These are phyloP conservation scores for Pampusana beccarii DNA, from an alignment of 2,113 vertebrate species.

Conservation along the genomic window DNA sequence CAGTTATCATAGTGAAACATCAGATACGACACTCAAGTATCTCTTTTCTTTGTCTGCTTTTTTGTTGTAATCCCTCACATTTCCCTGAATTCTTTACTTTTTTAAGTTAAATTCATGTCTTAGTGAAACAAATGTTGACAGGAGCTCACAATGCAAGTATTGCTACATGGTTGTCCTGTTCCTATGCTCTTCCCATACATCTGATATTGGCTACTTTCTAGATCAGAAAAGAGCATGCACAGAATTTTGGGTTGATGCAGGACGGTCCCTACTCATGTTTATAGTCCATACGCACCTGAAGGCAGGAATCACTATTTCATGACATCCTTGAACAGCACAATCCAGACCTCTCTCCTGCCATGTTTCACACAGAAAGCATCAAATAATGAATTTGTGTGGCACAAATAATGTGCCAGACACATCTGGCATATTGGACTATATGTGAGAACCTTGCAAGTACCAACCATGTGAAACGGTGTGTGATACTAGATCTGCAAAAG, in stretches of 20 bases:
- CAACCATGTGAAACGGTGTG: accelerated
- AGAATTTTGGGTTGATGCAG: not conserved
- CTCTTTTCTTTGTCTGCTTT: not conserved
- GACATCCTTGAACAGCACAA: not conserved
- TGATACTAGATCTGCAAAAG: not conserved
- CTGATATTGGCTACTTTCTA: not conserved
- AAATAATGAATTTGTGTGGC: not conserved
- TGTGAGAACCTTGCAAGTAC: not conserved
- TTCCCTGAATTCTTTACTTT: not conserved
- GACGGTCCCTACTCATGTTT: not conserved
- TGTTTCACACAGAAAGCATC: not conserved
- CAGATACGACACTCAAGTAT: not conserved
- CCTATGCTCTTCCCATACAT: not conserved
- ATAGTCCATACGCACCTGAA: not conserved
- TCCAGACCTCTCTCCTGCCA: not conserved
- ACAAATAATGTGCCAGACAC: no score
- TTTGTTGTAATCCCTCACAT: not conserved
- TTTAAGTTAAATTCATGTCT: not conserved
- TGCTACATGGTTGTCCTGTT: not conserved
- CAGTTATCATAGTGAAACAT: not conserved
- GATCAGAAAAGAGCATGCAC: not conserved
- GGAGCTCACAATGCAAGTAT: not conserved
- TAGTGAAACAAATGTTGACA: not conserved
- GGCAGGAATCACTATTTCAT: not conserved
- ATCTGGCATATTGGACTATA: not conserved